Conservation (phyloP, 2,888 invertebrate genomes). For the Leptinotarsa juncta region DNA sequence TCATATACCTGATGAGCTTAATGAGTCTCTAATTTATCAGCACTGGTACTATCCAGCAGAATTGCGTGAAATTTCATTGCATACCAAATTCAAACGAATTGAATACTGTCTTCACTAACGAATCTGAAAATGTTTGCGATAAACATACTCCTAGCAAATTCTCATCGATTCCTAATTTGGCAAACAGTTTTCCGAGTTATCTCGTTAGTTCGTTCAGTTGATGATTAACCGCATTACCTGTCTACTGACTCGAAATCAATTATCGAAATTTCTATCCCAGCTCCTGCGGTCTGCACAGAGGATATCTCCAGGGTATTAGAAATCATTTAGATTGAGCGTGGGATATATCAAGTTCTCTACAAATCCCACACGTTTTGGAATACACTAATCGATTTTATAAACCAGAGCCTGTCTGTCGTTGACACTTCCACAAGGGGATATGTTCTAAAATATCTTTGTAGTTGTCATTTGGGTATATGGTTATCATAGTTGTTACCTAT, state of each 20-base stretch:
- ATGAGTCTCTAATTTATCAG: too few relatives aligned
- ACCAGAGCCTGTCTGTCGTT: too few relatives aligned
- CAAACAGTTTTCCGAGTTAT: constrained; percentile 1
- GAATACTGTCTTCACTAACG: too few relatives aligned
- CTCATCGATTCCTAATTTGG: constrained; percentile 5
- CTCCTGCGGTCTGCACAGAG: constrained; percentile 32
- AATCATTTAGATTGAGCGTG: neutral
- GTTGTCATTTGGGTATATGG: too few relatives aligned
- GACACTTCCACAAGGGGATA: too few relatives aligned
- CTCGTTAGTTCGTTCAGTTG: constrained; percentile 34
- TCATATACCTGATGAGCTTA: too few relatives aligned
- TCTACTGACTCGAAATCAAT: constrained; percentile 42
- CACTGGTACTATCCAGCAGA: too few relatives aligned
- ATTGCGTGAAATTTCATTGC: too few relatives aligned
- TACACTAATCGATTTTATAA: neutral
- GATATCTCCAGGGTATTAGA: neutral
- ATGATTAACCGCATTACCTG: constrained; percentile 35
- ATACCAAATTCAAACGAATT: too few relatives aligned
- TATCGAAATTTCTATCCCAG: constrained; percentile 38
- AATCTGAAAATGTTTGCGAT: neutral
- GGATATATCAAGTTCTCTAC: neutral
- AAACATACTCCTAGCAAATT: neutral
- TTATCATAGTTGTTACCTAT: too few relatives aligned
- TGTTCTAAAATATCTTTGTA: too few relatives aligned
- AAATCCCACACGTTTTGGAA: neutral